These are phyloP conservation scores for Indicator indicator DNA, from an alignment of 2,113 vertebrate species.

Conservation along the genomic window DNA sequence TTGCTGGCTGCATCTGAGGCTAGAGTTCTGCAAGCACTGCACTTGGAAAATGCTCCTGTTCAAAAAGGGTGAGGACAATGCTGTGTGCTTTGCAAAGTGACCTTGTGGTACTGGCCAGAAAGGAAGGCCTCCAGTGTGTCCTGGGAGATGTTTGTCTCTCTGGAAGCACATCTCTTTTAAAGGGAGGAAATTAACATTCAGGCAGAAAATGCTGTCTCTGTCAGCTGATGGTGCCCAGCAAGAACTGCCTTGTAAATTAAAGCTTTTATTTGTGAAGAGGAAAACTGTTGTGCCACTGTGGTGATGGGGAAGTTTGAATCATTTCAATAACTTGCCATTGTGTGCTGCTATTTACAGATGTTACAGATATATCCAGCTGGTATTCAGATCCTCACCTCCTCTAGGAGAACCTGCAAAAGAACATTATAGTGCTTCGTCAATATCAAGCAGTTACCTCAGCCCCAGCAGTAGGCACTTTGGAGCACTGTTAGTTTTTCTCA, in stretches of 20 bases:
- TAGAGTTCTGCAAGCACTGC: neutral
- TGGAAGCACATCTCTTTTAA: slow-evolving; percentile 13
- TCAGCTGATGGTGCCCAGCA: neutral
- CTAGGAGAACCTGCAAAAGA: slow-evolving; percentile 16
- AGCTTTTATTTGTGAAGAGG: slow-evolving; percentile 20
- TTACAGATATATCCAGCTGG: slow-evolving; percentile 2
- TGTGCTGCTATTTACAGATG: slow-evolving; percentile 13
- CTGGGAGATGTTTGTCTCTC: slow-evolving; percentile 35
- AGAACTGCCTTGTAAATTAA: slow-evolving; percentile 30
- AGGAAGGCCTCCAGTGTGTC: slow-evolving; percentile 6
- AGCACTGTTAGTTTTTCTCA: slow-evolving; percentile 25
- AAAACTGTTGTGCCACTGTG: neutral
- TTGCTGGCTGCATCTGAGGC: neutral
- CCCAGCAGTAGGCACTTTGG: neutral
- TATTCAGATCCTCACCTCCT: slow-evolving; percentile 38
- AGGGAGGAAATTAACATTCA: slow-evolving; percentile 32
- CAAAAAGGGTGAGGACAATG: neutral
- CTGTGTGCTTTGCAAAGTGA: neutral
- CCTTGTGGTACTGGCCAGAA: slow-evolving; percentile 10
- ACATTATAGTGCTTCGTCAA: neutral
- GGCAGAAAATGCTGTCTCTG: neutral
- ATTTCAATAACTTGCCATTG: neutral
- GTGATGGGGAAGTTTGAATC: neutral
- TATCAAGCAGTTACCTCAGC: slow-evolving; percentile 36
- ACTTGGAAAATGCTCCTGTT: neutral